phyloP scores from a whole-genome alignment of 2,797 vertebrate genomes.

The Hoplostethus mediterraneus region DNA sequence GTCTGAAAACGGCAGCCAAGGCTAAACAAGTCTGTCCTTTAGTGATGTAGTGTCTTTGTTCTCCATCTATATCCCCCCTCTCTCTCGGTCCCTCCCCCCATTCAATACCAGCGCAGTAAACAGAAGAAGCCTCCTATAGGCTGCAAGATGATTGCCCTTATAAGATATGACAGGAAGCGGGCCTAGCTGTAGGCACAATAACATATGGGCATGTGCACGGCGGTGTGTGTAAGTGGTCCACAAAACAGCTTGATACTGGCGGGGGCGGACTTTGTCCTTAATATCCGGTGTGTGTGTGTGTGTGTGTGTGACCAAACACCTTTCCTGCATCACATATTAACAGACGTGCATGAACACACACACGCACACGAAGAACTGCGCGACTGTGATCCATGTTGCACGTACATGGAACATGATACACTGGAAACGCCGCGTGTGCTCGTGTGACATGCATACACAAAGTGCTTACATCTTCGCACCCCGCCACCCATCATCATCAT shows the following conservation, averaged over 20 bases:
- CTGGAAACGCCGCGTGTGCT: background rate
- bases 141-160: background rate
- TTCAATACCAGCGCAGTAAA: background rate
- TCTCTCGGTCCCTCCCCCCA: too few species aligned
- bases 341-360: constrained; percentile 15
- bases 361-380: constrained; percentile 34
- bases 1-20: too few species aligned
- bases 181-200: constrained; percentile 14
- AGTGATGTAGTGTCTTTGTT: too few species aligned
- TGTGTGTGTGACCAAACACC: constrained; percentile 56
- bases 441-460: background rate
- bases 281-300: constrained; percentile 59
- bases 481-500: constrained; percentile 16
- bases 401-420: background rate
- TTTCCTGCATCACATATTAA: constrained; percentile 55
- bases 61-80: too few species aligned
- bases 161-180: background rate
- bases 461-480: background rate
- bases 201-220: constrained; percentile 3
- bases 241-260: constrained; percentile 35
- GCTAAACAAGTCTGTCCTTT: too few species aligned
- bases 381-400: constrained; percentile 26
- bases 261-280: constrained; percentile 64
- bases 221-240: constrained; percentile 33
- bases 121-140: background rate